Base-by-base conservation (phyloP, 2,113 vertebrate genomes). In the Murina feae region DNA sequence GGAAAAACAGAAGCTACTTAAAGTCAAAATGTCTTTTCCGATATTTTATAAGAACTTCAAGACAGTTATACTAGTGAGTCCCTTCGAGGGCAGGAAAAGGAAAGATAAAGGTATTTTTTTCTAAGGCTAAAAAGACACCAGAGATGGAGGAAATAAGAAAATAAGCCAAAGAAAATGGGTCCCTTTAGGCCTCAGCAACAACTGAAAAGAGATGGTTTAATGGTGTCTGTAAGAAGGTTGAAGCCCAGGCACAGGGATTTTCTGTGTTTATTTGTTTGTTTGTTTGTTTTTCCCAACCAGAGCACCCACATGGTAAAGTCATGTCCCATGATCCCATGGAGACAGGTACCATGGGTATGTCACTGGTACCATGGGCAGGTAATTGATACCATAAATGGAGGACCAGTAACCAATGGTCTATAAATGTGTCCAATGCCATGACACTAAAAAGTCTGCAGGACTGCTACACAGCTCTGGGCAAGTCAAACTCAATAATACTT, bases 1-100 rank as follows among this genome's bases (percentile, higher is more conserved):
- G 30, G 23, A 35, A 89, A 90, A 75, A 55, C 1, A 55, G 44
- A 80, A 87, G 39, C 5, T 42, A 86, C 14, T 76, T 79, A n/a
- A 75, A 84, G 21, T 86, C 72, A 83, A 89, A 86, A 71, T 86
- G 16, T 75, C 32, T 83, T 76, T 94, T 76, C 2, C 47, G 85
- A 42, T 49, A 32, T 80, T 69, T 97, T 69, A 74, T 55, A 65
- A 83, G 86, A 86, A 13, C 14, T 88, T 69, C 35, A 63, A 94
- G 87, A 69, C 2, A 65, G 68, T 80, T 92, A 72, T n/a, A 13
- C 16, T 82, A 51, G 5, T 94, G 49, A 93, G 44, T 91, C 10
- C 25, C 47, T 93, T 93, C 37, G 49, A 93, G 47, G 28, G 3
- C 14, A 86, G 35, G 21, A 35, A 89, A 55, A 87, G 5, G 20